These are phyloP conservation scores for Menidia beryllina DNA, from an alignment of 2,113 vertebrate species.

Conservation along the genomic window DNA sequence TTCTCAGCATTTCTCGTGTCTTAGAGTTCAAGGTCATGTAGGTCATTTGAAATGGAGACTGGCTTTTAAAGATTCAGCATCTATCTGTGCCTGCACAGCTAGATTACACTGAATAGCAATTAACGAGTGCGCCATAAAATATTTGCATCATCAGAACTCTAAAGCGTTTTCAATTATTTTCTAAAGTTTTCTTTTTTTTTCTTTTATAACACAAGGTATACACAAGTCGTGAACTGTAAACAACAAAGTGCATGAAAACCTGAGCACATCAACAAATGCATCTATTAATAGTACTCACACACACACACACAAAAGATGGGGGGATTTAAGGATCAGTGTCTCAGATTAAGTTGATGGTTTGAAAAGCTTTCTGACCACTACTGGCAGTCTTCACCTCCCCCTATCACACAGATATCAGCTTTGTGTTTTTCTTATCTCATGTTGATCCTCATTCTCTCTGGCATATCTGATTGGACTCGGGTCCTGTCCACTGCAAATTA, in stretches of 20 bases:
- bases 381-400: constrained; percentile 10
- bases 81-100: background rate
- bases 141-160: background rate
- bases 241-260: background rate
- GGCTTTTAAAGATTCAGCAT: background rate
- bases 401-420: background rate
- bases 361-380: constrained; percentile 44
- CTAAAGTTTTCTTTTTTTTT: too few relatives aligned
- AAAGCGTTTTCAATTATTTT: too few relatives aligned
- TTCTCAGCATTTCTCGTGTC: background rate
- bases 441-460: background rate
- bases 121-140: too few relatives aligned
- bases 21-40: background rate
- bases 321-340: constrained; percentile 66
- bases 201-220: background rate
- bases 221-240: background rate
- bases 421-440: background rate
- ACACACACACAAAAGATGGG: constrained; percentile 46
- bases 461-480: background rate
- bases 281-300: constrained; percentile 27
- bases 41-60: background rate
- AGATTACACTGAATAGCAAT: too few relatives aligned
- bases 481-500: background rate
- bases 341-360: constrained; percentile 62
- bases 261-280: constrained; percentile 1